These are phyloP conservation scores for Semnornis frantzii DNA, from an alignment of 2,113 vertebrate genomes.

Conservation along the genomic window DNA sequence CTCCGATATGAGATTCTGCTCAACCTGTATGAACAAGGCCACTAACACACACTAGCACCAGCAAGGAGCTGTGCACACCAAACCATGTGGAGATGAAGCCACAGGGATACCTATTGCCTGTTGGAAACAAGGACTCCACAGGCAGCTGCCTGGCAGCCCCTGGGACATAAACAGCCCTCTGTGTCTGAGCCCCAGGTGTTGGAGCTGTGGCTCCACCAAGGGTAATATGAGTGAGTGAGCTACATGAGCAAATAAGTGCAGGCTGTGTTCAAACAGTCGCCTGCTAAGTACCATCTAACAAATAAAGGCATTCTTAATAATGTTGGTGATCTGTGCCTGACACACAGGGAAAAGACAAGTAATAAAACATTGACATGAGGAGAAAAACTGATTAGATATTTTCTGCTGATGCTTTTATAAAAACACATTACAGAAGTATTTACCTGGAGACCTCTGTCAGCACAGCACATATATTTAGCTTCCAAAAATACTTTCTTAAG, in stretches of 20 bases:
- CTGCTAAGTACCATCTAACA: not conserved
- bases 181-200: not conserved
- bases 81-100: rapidly evolving
- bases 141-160: not conserved
- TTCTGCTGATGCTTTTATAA: not conserved
- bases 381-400: not conserved
- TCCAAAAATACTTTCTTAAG: not conserved
- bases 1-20: not conserved
- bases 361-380: not conserved
- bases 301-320: not conserved
- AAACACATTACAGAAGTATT: not conserved
- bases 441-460: not conserved
- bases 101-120: not conserved
- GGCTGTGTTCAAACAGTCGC: not conserved
- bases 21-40: rapidly evolving
- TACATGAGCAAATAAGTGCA: rapidly evolving
- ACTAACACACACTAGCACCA: not conserved
- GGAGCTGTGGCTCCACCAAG: not conserved
- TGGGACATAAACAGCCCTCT: not conserved
- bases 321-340: not conserved
- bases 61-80: not conserved
- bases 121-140: not conserved
- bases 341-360: not conserved
- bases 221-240: not conserved
- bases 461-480: not conserved